Evolutionary conservation across 2,797 vertebrate genomes (phyloP).

Genomic region (Sarcophilus harrisii): DNA sequence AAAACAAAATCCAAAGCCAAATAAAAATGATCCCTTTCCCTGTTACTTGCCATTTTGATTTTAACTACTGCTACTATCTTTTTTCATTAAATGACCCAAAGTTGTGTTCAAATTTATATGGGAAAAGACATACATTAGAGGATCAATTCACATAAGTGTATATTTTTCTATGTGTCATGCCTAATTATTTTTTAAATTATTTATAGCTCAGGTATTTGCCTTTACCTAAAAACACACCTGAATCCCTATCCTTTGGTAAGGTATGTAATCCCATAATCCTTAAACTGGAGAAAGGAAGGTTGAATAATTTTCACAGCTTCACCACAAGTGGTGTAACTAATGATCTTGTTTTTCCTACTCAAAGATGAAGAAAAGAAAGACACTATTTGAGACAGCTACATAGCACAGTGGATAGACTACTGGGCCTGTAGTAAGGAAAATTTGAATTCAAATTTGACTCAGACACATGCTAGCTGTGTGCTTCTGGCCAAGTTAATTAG

Average conservation of each 20-base stretch:
- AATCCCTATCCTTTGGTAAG: neutral
- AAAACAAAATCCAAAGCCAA: conserved; percentile 64
- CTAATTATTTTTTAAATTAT: neutral
- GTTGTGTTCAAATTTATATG: neutral
- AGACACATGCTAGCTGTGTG: neutral
- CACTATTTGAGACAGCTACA: conserved; percentile 47
- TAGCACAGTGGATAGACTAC: neutral
- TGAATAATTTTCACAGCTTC: conserved; percentile 1
- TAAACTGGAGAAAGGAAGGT: conserved; percentile 10
- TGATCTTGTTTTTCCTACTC: conserved; percentile 66
- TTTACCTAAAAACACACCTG: neutral
- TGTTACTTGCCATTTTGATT: conserved; percentile 38
- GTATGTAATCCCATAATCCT: neutral
- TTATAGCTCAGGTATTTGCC: neutral
- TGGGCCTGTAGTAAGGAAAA: neutral
- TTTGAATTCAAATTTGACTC: neutral
- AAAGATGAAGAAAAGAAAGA: conserved; percentile 71
- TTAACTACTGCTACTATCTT: neutral
- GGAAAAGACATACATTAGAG: neutral
- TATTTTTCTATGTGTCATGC: neutral
- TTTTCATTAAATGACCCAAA: conserved; percentile 31
- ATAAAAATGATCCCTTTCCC: neutral
- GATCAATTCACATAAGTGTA: neutral
- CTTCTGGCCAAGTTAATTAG: neutral
- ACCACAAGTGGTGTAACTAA: conserved; percentile 1